Percentiles rank a stretch among this genome's conserved stretches.
Evolutionary conservation across 2,888 invertebrate genomes (phyloP).

Genomic region (Drosophila greeni): DNA sequence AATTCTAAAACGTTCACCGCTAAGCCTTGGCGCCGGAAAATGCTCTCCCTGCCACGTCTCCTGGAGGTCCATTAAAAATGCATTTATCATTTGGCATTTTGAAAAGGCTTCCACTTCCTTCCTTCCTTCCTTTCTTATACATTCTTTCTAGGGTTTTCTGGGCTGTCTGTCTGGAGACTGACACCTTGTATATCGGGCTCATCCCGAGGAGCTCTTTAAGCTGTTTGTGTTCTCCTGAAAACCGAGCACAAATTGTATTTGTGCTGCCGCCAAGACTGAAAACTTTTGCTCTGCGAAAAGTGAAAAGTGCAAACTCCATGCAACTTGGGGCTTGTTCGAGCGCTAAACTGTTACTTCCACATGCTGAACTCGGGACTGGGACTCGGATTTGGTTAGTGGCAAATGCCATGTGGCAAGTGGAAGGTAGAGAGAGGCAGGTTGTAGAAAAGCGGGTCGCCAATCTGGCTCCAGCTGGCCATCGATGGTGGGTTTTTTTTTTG

Average conservation of each 20-base stretch:
- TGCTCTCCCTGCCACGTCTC: constrained; percentile 54
- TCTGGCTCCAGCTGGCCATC: constrained; percentile 63
- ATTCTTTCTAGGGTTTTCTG: background rate
- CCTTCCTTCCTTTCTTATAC: constrained; percentile 13
- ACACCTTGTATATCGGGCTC: constrained; percentile 29
- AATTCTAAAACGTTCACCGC: constrained; percentile 24
- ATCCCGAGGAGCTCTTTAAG: constrained; percentile 48
- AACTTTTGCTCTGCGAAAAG: constrained; percentile 54
- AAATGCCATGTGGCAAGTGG: constrained; percentile 6
- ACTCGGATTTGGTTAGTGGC: constrained; percentile 12
- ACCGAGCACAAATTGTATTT: constrained; percentile 61
- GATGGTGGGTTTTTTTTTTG: constrained; percentile 48
- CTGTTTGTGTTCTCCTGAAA: constrained; percentile 36
- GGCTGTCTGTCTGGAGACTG: constrained; percentile 50
- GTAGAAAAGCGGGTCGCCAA: constrained; percentile 30
- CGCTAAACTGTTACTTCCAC: constrained; percentile 72
- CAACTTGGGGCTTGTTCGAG: constrained; percentile 69
- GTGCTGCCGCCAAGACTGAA: constrained; percentile 47
- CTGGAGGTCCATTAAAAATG: constrained; percentile 66
- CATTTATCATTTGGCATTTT: constrained; percentile 71
- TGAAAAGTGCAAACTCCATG: constrained; percentile 49
- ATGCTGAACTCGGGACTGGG: constrained; percentile 45
- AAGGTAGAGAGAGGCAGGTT: background rate
- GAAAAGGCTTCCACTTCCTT: constrained; percentile 69
- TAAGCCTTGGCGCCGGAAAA: constrained; percentile 54